phyloP scores from a whole-genome alignment of 2,797 vertebrate species.

The Myotis daubentonii region DNA sequence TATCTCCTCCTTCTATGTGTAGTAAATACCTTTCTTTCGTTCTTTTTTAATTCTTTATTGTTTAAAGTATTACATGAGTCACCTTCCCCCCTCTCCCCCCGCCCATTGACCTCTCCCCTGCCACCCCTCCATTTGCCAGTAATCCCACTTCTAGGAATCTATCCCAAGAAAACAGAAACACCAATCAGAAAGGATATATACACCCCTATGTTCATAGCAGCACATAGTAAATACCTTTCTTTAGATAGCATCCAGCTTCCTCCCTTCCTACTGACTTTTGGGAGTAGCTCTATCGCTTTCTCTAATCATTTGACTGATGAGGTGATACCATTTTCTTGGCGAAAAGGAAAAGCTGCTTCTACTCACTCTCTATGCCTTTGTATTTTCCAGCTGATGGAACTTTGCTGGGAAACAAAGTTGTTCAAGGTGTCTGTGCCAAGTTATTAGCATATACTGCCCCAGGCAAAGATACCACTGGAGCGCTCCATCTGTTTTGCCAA shows the following conservation, averaged over 20 bases:
- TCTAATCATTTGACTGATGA: background rate
- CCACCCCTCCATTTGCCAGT: too few relatives aligned
- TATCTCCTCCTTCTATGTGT: background rate
- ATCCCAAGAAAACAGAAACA: too few relatives aligned
- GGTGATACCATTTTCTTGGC: background rate
- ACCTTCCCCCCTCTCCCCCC: too few relatives aligned
- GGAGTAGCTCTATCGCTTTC: background rate
- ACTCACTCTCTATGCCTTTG: background rate
- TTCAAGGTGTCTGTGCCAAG: constrained; percentile 73
- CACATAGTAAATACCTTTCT: background rate
- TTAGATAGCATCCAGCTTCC: background rate
- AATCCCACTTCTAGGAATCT: too few relatives aligned
- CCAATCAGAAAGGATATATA: too few relatives aligned
- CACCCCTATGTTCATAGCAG: too few relatives aligned
- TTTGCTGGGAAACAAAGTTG: constrained; percentile 59
- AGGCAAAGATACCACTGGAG: constrained; percentile 74
- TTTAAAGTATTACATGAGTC: too few relatives aligned
- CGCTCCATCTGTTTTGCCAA: constrained; percentile 73
- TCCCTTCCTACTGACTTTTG: background rate
- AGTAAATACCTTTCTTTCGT: background rate
- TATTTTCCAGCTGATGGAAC: constrained; percentile 65
- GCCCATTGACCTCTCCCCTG: too few relatives aligned
- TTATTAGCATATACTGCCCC: constrained; percentile 72
- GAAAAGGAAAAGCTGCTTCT: background rate
- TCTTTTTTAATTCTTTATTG: too few relatives aligned